phyloP scores from a whole-genome alignment of 1,140 invertebrate species.

The Muscidifurax raptorellus region DNA sequence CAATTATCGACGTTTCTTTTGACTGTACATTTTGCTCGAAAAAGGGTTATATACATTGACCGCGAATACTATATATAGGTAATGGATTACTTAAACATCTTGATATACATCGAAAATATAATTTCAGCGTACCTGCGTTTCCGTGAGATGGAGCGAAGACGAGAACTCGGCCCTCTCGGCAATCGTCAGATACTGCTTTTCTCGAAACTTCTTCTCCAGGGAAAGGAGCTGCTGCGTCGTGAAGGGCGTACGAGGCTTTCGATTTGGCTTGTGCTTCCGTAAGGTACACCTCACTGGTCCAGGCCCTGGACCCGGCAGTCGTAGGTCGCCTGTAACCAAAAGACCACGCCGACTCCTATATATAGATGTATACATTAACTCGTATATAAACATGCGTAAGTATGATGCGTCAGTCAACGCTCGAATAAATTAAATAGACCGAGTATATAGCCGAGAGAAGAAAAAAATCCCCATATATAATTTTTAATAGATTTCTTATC shows the following conservation, averaged over 20 bases:
- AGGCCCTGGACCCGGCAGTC: constrained; percentile 67
- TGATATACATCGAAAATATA: too few relatives aligned
- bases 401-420: too few relatives aligned
- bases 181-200: constrained; percentile 97
- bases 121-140: constrained; percentile 88
- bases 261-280: constrained; percentile 89
- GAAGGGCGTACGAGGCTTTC: constrained; percentile 97
- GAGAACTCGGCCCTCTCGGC: constrained; percentile 97
- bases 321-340: constrained; percentile 66
- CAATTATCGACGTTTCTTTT: too few relatives aligned
- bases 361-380: too few relatives aligned
- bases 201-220: constrained; percentile 95
- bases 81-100: too few relatives aligned
- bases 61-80: too few relatives aligned
- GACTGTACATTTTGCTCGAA: too few relatives aligned
- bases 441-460: too few relatives aligned
- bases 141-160: constrained; percentile 93
- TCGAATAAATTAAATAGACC: not conserved
- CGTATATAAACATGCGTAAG: too few relatives aligned
- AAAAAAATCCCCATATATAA: not conserved
- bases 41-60: too few relatives aligned
- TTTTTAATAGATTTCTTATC: constrained; percentile 37
- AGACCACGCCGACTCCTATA: not conserved
- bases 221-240: constrained; percentile 95
- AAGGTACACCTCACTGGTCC: constrained; percentile 67